Evolutionary conservation across 2,888 invertebrate genomes (phyloP).

Genomic region (Oscheius sp.): DNA sequence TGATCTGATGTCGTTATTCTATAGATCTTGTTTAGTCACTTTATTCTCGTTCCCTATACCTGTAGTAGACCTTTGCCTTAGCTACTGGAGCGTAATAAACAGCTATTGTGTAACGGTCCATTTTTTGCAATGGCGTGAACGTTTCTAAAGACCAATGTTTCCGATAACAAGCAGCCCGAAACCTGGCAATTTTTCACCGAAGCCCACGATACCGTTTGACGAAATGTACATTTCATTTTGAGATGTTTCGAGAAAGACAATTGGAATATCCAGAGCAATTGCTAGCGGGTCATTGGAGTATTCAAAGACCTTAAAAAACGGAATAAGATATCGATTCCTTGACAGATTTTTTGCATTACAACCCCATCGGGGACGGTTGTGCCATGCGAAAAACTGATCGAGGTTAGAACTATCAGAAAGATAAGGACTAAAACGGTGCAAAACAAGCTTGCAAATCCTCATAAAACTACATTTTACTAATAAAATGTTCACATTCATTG

Average conservation of each 20-base stretch:
- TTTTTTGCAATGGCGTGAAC: conserved; percentile 33
- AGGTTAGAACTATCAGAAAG: too few relatives aligned
- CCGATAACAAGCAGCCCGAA: neutral
- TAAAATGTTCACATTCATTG: too few relatives aligned
- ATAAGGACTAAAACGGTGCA: too few relatives aligned
- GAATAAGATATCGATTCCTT: too few relatives aligned
- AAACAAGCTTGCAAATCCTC: too few relatives aligned
- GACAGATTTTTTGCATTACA: neutral
- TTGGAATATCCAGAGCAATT: conserved; percentile 45
- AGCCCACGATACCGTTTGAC: conserved; percentile 60
- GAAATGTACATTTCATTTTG: conserved; percentile 58
- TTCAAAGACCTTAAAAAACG: conserved; percentile 38
- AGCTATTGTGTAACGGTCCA: conserved; percentile 52
- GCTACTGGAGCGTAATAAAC: conserved; percentile 54
- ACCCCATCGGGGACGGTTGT: neutral
- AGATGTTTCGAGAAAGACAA: conserved; percentile 53
- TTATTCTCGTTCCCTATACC: conserved; percentile 26
- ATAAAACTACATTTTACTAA: too few relatives aligned
- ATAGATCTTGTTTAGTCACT: neutral
- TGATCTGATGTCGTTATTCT: conserved; percentile 52
- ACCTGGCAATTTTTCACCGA: conserved; percentile 46
- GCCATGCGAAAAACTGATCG: neutral
- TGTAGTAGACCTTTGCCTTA: conserved; percentile 53
- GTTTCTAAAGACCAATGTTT: conserved; percentile 22
- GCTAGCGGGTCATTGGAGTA: conserved; percentile 41